Base-by-base conservation (phyloP, 1,140 invertebrate genomes). In the Colletes gigas region DNA sequence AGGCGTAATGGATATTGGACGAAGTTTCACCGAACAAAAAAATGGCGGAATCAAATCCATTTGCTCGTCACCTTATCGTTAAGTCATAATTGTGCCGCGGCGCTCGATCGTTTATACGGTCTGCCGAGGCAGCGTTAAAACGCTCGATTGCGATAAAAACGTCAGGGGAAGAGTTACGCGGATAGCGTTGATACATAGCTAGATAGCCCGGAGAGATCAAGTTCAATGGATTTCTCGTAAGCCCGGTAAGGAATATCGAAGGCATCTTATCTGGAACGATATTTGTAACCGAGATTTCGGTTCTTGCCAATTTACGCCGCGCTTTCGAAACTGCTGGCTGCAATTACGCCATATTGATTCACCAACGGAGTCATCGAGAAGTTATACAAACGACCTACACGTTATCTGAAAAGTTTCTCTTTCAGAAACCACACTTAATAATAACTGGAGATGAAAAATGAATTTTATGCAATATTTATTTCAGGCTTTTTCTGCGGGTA, bases 61-160 rank as follows among this genome's bases (percentile, higher is more conserved):
- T 79, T 50, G 69, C 69, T 79, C 77, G 70, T 79, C 77, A 79
- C 77, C 70, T 66, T 79, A 73, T 79, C 77, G 77, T 79, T 79
- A 79, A 73, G 77, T 73, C 50, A 73, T 79, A 79, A 79, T 79
- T 79, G 77, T 19, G 52, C 41, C 4, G 4, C 19, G 3, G 9
- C 17, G 47, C 73, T 9, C 21, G 59, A 21, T 65, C 59, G 65
- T 60, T 69, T 17, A 10, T 30, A 6, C 19, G 19, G 9, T 59
- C 21, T 41, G 21, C 50, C 65, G 65, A 67, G 52, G 30, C 1
- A 69, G 21, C 21, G 54, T 69, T 55, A 55, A 55, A 55, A 69
- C 9, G 14, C 0, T 14, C 44, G 14, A 52, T 44, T 62, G 9
- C 39, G 52, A 80, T 66, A 80, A 74, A 50, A 21, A 52, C 39